Evolutionary conservation across 2,797 vertebrate genomes (phyloP), one percentile per base, ranked within the genome.

Genomic region (Gastrophryne carolinensis): DNA sequence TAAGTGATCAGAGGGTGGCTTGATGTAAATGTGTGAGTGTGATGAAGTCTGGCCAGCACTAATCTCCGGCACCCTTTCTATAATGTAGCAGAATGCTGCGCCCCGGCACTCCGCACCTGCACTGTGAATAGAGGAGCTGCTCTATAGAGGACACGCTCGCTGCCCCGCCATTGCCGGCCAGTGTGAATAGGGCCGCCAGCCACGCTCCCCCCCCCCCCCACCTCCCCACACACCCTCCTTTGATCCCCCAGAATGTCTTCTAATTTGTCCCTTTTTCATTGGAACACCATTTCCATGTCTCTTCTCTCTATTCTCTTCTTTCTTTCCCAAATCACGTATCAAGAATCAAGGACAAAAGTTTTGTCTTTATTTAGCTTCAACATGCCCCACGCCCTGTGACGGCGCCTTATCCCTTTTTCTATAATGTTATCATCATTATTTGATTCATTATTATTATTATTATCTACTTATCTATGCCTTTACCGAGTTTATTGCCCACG

Each of bases 91-190:
- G 90, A 95, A 93, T 91, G 88, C 91, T 88, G 89, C 94, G 93
- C 89, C 91, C 93, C 91, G n/a, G n/a, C n/a, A n/a, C n/a, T 93
- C 95, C 92, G 96, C 97, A 99, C 96, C 96, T 98, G 97, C 97
- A 92, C 87, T 85, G 88, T 97, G 95, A 99, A 98, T 97, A 93
- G 96, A 90, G 90, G 87, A 87, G 84, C 89, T n/a, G 91, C 92
- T 94, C 93, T 94, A 89, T 88, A 90, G 87, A 89, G 92, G 94
- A 95, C 94, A 95, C 95, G 94, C 96, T 95, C 96, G 96, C 96
- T 98, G 95, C 94, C 93, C 94, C 86, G 90, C 91, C 88, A 84
- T 89, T 93, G 94, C 93, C 93, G 93, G 95, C 91, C 91, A 95
- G 93, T 93, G 85, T 92, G 92, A 94, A 93, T 93, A 92, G 94